Evolutionary conservation across 2,888 invertebrate genomes (phyloP), one percentile per base, ranked within the genome.

Genomic region (Hermaeophaga mercurialis): DNA sequence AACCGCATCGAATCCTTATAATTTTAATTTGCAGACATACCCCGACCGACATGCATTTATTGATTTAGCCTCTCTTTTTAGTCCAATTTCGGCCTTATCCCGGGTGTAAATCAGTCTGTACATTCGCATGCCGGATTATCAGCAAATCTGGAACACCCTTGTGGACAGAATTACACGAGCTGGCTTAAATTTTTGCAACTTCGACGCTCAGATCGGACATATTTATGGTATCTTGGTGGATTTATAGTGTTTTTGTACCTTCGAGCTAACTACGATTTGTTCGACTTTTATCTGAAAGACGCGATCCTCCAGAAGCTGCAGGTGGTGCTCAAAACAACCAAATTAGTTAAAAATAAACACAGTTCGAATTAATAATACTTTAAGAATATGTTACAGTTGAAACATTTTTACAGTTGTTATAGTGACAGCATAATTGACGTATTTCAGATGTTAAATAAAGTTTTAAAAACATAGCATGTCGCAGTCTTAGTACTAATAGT

Each of bases 161-260:
- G 62, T 59, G 67, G 65, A 62, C 65, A 61, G 57, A 57, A 60
- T 60, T 59, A 57, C 61, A 55, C 59, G 52, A 59, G 54, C 45
- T 41, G 59, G 62, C 48, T 62, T 49, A 47, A 59, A 62, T 63
- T 63, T 66, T 64, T 66, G 61, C 55, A 58, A 43, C 45, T 44
- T 33, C 31, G 26, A 36, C 54, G 58, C 50, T 18, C 41, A 24
- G 65, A 64, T 63, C 53, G 60, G 68, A 69, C 67, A 62, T 66
- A 66, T 69, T 69, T 68, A 69, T 68, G 64, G 67, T 59, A 56
- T 63, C 65, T 58, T 33, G 14, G 54, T 54, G 59, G 54, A 70
- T 70, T 70, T 70, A 70, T 69, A 50, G 67, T 68, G 68, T 70
- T 70, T 68, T 69, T 70, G 67, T 68, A 61, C 63, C 45, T 56